Base-by-base conservation (phyloP, 2,797 vertebrate species). In the Sus cebifrons region DNA sequence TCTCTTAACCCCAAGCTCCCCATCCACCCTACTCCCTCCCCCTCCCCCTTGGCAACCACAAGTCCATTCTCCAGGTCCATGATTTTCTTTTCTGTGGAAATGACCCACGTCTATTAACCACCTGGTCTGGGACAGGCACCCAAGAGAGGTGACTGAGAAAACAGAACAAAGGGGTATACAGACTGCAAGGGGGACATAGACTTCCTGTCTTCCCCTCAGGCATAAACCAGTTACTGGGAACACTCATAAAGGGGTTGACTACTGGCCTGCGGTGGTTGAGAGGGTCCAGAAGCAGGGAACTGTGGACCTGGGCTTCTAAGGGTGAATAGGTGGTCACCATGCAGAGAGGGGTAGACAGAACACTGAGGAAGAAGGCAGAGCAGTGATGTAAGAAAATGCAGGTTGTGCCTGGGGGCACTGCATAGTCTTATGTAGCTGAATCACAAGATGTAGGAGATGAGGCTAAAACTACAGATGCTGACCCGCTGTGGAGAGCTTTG, bases 161-260 rank as follows among this genome's bases (percentile, higher is more conserved):
- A 52, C 0, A 4, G 15, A 91, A 17, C 44, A 21, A 52, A 65
- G 10, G 7, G 7, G 18, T 13, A 0, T 5, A 7, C 10, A 9
- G 7, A 13, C 68, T 32, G 0, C n/a, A 73, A 3, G 20, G 15
- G 17, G n/a, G 1, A 1, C 21, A 13, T 0, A 32, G 27, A 40
- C 60, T 64, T 32, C 11, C 14, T 32, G 8, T 12, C 18, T 82
- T 40, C 12, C 8, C 10, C 17, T 23, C 62, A 67, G 12, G 29
- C 21, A 58, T 70, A 58, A 74, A 16, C 13, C 3, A 2, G 3
- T 40, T 49, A 3, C 27, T 5, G 2, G 21, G 0, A 77, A 23
- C 17, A n/a, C 27, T 84, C 25, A 86, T 15, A 40, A 15, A 15
- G 18, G 11, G 13, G 6, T 1, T 20, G 49, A 25, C 6, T 58